Conservation (phyloP, 2,888 invertebrate species). For the Epirrita christyi region DNA sequence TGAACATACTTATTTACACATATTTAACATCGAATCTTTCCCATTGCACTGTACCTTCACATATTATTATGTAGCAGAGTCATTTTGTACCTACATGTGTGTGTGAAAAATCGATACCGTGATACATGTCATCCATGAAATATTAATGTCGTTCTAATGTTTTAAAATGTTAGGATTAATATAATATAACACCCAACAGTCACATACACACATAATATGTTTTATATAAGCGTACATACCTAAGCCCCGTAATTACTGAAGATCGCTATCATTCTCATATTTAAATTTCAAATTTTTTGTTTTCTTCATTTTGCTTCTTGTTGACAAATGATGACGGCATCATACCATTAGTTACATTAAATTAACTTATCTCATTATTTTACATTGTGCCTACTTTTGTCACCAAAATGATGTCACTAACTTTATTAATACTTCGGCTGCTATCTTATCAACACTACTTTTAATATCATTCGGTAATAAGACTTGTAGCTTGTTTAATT, state of each 20-base stretch:
- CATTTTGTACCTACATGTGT: constrained; percentile 26
- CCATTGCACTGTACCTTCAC: constrained; percentile 16
- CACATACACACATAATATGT: too few species aligned
- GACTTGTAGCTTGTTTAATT: constrained; percentile 31
- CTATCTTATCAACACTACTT: constrained; percentile 7
- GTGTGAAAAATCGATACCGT: constrained; percentile 14
- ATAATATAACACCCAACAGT: too few species aligned
- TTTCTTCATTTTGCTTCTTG: constrained; percentile 45
- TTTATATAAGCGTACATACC: background rate
- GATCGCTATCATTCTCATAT: background rate
- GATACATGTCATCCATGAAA: constrained; percentile 4
- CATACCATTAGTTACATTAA: constrained; percentile 22
- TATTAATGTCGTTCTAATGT: constrained; percentile 14
- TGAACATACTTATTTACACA: constrained; percentile 24
- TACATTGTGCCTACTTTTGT: constrained; percentile 25
- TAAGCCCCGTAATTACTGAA: constrained; percentile 6
- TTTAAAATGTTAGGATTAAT: background rate
- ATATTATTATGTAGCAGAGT: constrained; percentile 23
- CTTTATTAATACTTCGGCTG: constrained; percentile 20
- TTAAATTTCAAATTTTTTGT: too few species aligned
- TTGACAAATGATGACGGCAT: constrained; percentile 47
- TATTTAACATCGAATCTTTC: constrained; percentile 20
- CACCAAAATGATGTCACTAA: constrained; percentile 29
- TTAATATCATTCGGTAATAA: constrained; percentile 2
- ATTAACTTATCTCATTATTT: constrained; percentile 15